Evolutionary conservation across 2,113 vertebrate genomes (phyloP), one percentile per base, ranked within the genome.

Genomic region (Chionomys nivalis): DNA sequence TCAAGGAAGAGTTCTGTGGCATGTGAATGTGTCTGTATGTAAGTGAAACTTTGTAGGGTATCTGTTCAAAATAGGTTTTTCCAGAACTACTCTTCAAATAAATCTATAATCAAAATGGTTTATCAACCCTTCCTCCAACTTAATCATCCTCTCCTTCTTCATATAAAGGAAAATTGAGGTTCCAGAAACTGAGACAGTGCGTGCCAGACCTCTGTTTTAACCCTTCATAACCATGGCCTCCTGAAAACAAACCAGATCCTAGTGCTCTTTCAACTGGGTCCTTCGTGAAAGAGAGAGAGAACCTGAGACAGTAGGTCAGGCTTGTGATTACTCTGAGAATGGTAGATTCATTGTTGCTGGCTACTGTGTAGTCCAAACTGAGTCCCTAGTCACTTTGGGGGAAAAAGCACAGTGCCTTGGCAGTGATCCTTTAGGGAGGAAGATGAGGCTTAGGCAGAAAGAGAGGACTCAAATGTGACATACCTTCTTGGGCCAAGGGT

Each of bases 51-150:
- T 90, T 76, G 36, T 66, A 93, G 58, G 13, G 3, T 58, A 76
- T 85, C 77, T 96, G 13, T 36, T 94, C 28, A 49, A 49, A 94
- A 81, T 28, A 89, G 33, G 2, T 91, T 92, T 72, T 8, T 23
- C n/a, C 14, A 17, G 65, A 89, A 76, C 83, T 90, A 61, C 21
- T 86, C 61, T 58, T 93, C 66, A 89, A 73, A 87, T 68, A 66
- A 36, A 9, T 81, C 49, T 79, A 28, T 94, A 73, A 28, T 95
- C 65, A 79, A 42, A 76, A 28, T 24, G n/a, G 12, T 91, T 89
- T 61, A 58, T 83, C 58, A 87, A 66, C 49, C 19, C 39, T 14
- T 52, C 44, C 16, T 23, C 75, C n/a, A 89, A 75, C 66, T 68
- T 85, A 55, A 70, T 58, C 24, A 65, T 33, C 55, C 8, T 76